Percentiles rank a stretch among this genome's conserved stretches.
phyloP scores from a whole-genome alignment of 2,797 vertebrate species.

The Micromesistius poutassou region DNA sequence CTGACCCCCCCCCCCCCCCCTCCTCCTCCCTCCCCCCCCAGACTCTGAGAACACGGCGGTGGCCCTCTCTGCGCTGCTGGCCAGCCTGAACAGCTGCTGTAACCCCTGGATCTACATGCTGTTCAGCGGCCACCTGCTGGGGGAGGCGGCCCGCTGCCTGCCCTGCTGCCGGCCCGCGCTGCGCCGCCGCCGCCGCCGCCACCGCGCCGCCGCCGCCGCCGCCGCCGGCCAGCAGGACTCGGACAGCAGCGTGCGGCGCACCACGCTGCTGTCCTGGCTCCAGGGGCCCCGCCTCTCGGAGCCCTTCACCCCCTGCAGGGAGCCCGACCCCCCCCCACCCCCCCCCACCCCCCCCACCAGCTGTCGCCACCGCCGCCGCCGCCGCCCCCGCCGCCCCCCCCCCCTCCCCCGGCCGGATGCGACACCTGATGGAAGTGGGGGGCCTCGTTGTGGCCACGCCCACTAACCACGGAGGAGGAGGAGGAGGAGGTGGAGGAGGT shows the following conservation, averaged over 20 bases:
- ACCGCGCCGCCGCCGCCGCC: conserved; percentile 62
- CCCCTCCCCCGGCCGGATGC: no score
- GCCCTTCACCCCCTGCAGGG: conserved; percentile 67
- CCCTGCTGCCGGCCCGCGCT: conserved; percentile 75
- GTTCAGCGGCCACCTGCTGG: conserved; percentile 88
- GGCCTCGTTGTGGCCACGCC: no score
- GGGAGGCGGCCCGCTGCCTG: conserved; percentile 79
- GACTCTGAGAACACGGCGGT: conserved; percentile 85
- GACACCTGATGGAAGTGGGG: no score
- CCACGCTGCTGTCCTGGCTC: conserved; percentile 80
- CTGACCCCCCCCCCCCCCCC: background rate
- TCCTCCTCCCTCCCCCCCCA: conserved; percentile 37
- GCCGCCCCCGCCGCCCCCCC: no score
- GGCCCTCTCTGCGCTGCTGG: conserved; percentile 85
- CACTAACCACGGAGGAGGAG: no score
- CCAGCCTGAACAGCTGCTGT: conserved; percentile 93
- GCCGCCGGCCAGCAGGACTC: conserved; percentile 81
- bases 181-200: conserved; percentile 59
- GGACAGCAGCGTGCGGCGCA: conserved; percentile 81
- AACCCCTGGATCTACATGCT: conserved; percentile 99
- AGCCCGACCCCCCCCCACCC: conserved; percentile 59
- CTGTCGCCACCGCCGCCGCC: no score
- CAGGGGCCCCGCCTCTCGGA: conserved; percentile 74
- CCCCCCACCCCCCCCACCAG: conserved; percentile 41
- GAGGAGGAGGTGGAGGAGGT: no score